These are phyloP conservation scores for Sericinus montela DNA, from an alignment of 2,888 invertebrate species.

Conservation along the genomic window DNA sequence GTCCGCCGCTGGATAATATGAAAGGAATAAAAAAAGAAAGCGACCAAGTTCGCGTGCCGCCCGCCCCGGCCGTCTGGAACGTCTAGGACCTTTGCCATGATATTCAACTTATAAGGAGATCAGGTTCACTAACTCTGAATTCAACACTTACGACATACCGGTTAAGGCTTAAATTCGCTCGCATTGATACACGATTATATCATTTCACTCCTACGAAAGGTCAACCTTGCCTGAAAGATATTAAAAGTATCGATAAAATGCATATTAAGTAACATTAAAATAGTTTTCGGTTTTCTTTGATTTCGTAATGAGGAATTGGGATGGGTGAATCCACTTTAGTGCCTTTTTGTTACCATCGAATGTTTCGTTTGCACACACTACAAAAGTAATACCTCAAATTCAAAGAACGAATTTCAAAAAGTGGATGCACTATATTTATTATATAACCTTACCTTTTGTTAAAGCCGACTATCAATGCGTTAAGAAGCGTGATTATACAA, in stretches of 20 bases:
- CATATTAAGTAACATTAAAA: constrained; percentile 1
- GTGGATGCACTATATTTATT: no score
- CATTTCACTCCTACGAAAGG: constrained; percentile 1
- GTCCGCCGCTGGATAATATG: constrained; percentile 34
- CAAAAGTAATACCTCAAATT: no score
- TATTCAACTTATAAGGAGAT: constrained; percentile 5
- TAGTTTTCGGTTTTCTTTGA: constrained; percentile 5
- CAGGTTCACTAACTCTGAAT: neutral
- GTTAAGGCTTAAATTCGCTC: neutral
- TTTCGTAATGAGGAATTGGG: constrained; percentile 4
- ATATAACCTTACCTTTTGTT: no score
- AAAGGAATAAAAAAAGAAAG: constrained; percentile 35
- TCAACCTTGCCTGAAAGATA: constrained; percentile 5
- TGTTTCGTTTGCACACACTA: no score
- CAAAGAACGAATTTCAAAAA: no score
- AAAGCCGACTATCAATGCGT: no score
- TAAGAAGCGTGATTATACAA: no score
- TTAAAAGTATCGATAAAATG: constrained; percentile 4
- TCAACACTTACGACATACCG: neutral
- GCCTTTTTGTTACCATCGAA: neutral
- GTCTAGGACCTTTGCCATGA: constrained; percentile 25
- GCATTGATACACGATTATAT: neutral
- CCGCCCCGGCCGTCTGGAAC: constrained; percentile 28
- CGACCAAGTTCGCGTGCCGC: constrained; percentile 43
- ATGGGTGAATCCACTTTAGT: neutral